phyloP scores from a whole-genome alignment of 2,113 vertebrate species.

The Erythrolamprus reginae region DNA sequence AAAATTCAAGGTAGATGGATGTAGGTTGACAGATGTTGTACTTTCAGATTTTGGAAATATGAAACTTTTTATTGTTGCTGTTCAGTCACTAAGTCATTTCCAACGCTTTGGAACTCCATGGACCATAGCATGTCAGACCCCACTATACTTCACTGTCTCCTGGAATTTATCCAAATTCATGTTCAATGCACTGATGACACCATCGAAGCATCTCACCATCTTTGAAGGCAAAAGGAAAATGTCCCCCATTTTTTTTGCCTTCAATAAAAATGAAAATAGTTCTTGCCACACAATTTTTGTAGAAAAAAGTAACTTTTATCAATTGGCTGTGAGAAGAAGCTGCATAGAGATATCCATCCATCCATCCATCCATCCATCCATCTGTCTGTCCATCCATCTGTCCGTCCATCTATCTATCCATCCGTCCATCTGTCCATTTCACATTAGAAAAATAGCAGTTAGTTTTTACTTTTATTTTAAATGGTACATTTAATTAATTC shows the following conservation, averaged over 20 bases:
- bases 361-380: neutral
- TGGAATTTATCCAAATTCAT: neutral
- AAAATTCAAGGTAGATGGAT: conserved; percentile 61
- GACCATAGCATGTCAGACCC: neutral
- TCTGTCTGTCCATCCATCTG: neutral
- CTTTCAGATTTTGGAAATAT: conserved; percentile 30
- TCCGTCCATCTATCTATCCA: neutral
- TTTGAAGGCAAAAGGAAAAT: too few species aligned
- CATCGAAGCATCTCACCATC: neutral
- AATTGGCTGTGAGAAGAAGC: conserved; percentile 26
- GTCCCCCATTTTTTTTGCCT: neutral
- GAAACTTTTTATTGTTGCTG: neutral
- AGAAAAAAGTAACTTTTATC: conserved; percentile 33
- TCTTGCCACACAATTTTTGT: conserved; percentile 41
- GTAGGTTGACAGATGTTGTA: conserved; percentile 54
- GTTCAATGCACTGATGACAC: neutral
- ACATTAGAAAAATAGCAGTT: neutral
- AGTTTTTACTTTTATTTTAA: conserved; percentile 43
- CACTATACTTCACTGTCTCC: neutral
- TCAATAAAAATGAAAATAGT: neutral
- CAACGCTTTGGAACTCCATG: neutral
- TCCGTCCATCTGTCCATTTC: neutral
- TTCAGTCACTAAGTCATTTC: neutral
- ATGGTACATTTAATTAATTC: conserved; percentile 49
- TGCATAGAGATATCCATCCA: conserved; percentile 5